Conservation (phyloP, 2,797 vertebrate species). For the Peromyscus aztecus region DNA sequence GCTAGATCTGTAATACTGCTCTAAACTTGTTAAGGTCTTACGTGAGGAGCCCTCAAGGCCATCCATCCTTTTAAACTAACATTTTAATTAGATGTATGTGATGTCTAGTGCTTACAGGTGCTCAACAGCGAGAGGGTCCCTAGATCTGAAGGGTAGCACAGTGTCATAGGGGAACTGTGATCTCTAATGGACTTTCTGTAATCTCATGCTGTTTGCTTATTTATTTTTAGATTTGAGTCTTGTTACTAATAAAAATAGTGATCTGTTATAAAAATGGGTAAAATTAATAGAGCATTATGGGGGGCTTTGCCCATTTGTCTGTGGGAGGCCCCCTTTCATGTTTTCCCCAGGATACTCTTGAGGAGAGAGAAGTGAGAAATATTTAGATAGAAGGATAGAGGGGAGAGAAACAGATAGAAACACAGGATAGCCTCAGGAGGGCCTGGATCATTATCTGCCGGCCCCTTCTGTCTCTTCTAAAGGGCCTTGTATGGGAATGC, state of each 20-base stretch:
- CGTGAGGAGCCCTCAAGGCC: not conserved
- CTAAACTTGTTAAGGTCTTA: not conserved
- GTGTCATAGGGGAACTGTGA: not conserved
- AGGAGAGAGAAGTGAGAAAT: too few relatives aligned
- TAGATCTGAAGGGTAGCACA: not conserved
- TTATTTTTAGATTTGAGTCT: constrained; percentile 49
- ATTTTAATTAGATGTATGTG: not conserved
- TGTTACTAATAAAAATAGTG: constrained; percentile 31
- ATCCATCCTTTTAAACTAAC: not conserved
- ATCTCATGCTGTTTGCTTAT: not conserved
- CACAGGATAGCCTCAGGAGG: too few relatives aligned
- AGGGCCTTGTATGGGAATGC: too few relatives aligned
- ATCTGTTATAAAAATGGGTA: not conserved
- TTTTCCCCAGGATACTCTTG: too few relatives aligned
- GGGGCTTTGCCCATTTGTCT: too few relatives aligned
- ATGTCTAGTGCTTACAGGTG: not conserved
- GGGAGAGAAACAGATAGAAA: too few relatives aligned
- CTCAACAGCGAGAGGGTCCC: not conserved
- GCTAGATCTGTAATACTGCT: not conserved
- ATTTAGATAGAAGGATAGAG: too few relatives aligned
- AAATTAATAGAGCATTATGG: not conserved
- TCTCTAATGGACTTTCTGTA: not conserved
- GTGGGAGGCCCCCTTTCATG: too few relatives aligned
- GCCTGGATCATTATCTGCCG: too few relatives aligned
- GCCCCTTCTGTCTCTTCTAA: too few relatives aligned